Evolutionary conservation across 2,113 vertebrate species (phyloP), one percentile per base, ranked within the genome.

Genomic region (Xyliphius kryptos): DNA sequence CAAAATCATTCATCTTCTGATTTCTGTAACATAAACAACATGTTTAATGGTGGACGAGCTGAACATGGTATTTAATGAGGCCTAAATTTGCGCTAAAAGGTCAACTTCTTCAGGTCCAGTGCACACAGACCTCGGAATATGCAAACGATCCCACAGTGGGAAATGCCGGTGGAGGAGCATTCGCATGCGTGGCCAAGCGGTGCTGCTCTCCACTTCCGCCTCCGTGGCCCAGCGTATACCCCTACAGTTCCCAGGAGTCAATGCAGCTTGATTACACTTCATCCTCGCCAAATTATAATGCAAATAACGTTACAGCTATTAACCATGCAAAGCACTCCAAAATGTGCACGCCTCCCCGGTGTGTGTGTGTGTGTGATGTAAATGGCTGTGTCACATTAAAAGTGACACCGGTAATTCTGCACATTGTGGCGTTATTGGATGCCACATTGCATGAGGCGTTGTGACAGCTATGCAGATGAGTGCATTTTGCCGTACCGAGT

Each of bases 311-410:
- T 80, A 67, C 78, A 78, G 70, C 76, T 73, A 78, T 80, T 80
- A 80, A 66, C 61, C 74, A 74, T 75, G 76, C 76, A 74, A 75
- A 71, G 56, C 55, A 67, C 67, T 68, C 58, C 69, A 6, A 80
- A 78, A 77, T 73, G 73, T 74, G 68, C 44, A 74, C 72, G 70
- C 62, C 64, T 75, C 72, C 73, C 74, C 41, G 67, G 48, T 61
- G 74, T 74, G 74, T 76, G 74, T 76, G 26, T 32, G 26, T 32
- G 26, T 32, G 74, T 71, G 78, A 76, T 78, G 76, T 80, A 80
- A 80, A 78, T 80, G 78, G 76, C 76, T 70, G 75, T 80, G 78
- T 80, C 78, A 78, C 78, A 80, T 80, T 78, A 80, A 78, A 80
- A 80, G 67, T 76, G 78, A 80, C 78, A 80, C 74, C 59, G 63